Base-by-base conservation (phyloP, 1,140 invertebrate genomes). In the Trichonephila inaurata region DNA sequence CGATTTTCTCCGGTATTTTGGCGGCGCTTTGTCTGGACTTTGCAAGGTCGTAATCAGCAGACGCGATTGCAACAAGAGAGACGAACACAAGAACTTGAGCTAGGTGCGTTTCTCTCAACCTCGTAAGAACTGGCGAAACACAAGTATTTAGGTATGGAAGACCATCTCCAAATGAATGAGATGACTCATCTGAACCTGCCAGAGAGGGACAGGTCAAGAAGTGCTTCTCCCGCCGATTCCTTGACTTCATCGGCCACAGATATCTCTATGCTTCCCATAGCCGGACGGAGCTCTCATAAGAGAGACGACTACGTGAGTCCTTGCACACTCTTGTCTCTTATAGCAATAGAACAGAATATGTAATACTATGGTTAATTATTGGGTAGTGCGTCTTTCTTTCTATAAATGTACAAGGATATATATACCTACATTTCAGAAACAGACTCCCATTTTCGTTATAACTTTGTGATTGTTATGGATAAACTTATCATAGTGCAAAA, bases 151-250 rank as follows among this genome's bases (percentile, higher is more conserved):
- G 72, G 86, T 28, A 95, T 95, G 94, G 94, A 95, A 64, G 94
- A 94, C 64, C 90, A 88, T 88, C 81, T 95, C 16, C 91, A 92
- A 33, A 83, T 95, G 90, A 92, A 66, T 58, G 95, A 95, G 77
- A 95, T 95, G 92, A 93, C 94, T 60, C 94, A 95, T 92, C 85
- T 95, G 14, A 94, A 95, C 87, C 90, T 95, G 18, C 95, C 95
- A 5, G 95, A 95, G 12, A 92, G 93, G 61, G 95, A 95, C 44
- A 62, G 94, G 69, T 94, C 94, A 40, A 92, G 95, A 58, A 95
- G 94, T 93, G 93, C 94, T n/a, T 95, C 94, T 21, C 95, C 95
- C 33, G 95, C 94, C 0, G 95, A 95, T 82, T 95, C 95, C 18
- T 81, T 95, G 33, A 93, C 94, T 10, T 95, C 95, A 4, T 95